Percentiles rank a stretch among this genome's conserved stretches.
These are phyloP conservation scores for Conger conger DNA, from an alignment of 2,113 vertebrate genomes.

Conservation along the genomic window DNA sequence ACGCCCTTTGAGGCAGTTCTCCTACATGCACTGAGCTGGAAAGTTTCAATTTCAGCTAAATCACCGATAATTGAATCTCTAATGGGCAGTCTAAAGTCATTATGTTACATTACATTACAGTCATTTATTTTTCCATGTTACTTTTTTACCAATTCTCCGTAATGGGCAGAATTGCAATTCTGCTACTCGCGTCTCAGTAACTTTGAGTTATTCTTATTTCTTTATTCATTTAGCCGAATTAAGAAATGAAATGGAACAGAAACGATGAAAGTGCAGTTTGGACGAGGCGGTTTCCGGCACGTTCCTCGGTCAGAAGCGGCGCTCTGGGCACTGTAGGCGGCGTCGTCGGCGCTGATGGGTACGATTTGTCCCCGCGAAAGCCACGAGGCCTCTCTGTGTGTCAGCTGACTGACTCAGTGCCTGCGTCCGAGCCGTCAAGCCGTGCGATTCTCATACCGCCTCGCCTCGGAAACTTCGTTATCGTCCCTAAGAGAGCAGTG, in stretches of 20 bases:
- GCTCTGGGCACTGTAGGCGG: not conserved
- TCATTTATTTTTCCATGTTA: not conserved
- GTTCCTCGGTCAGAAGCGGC: not conserved
- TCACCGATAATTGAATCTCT: not conserved
- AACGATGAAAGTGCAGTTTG: not conserved
- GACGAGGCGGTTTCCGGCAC: not conserved
- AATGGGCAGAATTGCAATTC: not conserved
- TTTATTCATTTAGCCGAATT: not conserved
- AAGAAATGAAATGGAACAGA: not conserved
- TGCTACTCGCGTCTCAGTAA: not conserved
- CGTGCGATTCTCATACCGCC: not conserved
- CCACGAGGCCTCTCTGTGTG: not conserved
- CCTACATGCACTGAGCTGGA: too few relatives aligned
- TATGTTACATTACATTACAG: too few relatives aligned
- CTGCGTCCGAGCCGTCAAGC: not conserved
- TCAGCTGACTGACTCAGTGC: not conserved
- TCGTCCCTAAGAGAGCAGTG: not conserved
- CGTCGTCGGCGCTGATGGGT: not conserved
- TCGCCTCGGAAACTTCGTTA: not conserved
- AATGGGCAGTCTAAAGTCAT: not conserved
- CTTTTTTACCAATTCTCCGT: not conserved
- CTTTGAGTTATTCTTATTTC: too few relatives aligned
- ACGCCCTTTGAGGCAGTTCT: too few relatives aligned
- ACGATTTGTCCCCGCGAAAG: not conserved
- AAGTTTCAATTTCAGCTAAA: not conserved